Evolutionary conservation across 2,113 vertebrate genomes (phyloP).

Genomic region (Sorex fumeus): DNA sequence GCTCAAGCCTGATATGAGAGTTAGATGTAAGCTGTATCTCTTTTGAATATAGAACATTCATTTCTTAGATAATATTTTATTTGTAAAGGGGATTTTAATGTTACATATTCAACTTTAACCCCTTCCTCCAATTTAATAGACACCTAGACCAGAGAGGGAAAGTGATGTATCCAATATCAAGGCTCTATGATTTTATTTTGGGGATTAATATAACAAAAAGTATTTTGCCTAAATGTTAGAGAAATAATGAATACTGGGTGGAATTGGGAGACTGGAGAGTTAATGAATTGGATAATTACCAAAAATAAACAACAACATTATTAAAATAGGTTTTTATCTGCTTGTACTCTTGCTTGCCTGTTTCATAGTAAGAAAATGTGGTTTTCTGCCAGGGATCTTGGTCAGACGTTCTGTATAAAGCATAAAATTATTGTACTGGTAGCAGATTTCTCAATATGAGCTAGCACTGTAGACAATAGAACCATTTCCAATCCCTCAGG

Average conservation of each 20-base stretch:
- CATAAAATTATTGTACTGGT: slow-evolving; percentile 16
- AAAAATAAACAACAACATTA: neutral
- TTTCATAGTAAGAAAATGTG: slow-evolving; percentile 50
- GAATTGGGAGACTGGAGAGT: neutral
- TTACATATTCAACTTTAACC: neutral
- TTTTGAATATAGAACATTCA: neutral
- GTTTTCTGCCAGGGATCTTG: slow-evolving; percentile 2
- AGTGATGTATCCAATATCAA: neutral
- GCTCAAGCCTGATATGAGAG: rapidly evolving
- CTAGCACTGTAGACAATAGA: neutral
- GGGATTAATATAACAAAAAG: neutral
- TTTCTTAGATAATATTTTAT: neutral
- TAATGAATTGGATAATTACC: neutral
- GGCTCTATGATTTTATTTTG: neutral
- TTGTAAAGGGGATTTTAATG: neutral
- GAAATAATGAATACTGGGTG: neutral
- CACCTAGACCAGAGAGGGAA: neutral
- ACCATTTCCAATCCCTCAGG: slow-evolving; percentile 1
- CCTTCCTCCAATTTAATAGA: neutral
- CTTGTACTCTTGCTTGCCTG: neutral
- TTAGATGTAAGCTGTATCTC: rapidly evolving
- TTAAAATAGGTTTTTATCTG: neutral
- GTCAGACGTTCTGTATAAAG: neutral
- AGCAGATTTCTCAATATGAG: slow-evolving; percentile 28
- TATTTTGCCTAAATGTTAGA: neutral